Conservation (phyloP, 35 echinoderm and acorn worm genomes). For the Heliocidaris erythrogramma region DNA sequence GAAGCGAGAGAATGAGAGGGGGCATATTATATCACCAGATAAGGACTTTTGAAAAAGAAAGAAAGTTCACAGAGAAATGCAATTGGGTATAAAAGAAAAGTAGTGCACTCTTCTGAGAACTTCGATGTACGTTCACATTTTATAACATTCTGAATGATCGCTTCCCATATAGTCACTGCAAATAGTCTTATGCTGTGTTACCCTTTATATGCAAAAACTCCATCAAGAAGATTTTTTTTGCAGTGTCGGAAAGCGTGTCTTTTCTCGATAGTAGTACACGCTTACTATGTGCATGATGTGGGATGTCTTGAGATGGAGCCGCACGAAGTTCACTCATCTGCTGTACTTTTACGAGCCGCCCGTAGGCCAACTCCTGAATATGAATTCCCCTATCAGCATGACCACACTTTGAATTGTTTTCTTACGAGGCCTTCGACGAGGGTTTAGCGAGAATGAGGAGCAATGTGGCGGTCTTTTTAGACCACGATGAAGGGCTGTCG, state of each 20-base stretch:
- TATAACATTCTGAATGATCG: background rate
- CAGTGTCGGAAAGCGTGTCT: background rate
- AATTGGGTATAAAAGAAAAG: too few species aligned
- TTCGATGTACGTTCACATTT: background rate
- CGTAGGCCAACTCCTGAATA: background rate
- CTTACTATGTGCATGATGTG: background rate
- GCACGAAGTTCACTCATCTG: background rate
- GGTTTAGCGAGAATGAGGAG: background rate
- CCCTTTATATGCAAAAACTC: background rate
- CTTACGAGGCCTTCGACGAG: background rate
- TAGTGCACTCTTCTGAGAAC: background rate
- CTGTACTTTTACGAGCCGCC: background rate
- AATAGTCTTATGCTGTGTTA: background rate
- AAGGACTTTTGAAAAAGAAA: background rate
- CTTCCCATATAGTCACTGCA: background rate
- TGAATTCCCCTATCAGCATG: slow-evolving; percentile 16
- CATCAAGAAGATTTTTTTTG: background rate
- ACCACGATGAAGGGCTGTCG: background rate
- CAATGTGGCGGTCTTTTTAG: background rate
- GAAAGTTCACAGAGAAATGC: background rate
- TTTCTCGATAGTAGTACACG: background rate
- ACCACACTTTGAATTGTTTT: slow-evolving; percentile 18
- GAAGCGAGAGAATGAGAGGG: background rate
- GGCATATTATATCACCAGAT: background rate
- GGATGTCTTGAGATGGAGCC: background rate